Evolutionary conservation across 2,113 vertebrate genomes (phyloP), one percentile per base, ranked within the genome.

Genomic region (Calcarius ornatus): DNA sequence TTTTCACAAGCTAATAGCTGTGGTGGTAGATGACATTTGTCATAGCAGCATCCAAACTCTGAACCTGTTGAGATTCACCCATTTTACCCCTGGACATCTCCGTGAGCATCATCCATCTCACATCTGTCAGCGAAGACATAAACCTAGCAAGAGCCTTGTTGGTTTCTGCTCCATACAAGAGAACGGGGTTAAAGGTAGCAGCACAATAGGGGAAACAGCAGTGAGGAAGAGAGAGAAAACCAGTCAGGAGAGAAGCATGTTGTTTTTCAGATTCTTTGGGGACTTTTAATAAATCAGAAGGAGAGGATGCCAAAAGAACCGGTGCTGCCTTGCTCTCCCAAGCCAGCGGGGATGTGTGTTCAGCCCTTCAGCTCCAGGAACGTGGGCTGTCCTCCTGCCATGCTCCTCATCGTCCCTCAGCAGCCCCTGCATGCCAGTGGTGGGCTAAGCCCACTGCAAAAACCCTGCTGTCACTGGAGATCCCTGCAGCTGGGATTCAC

Each of bases 131-230:
- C 0, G 12, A 88, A 88, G 79, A 92, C 65, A 73, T 76, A 73
- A 91, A 66, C 20, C 24, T 91, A 89, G 93, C 87, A 90, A 94
- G 4, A 94, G 68, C 82, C 91, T 88, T 91, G 66, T 96, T 97
- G 96, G 96, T 97, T 97, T 97, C 96, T 97, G 97, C 95, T 96
- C 97, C 96, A 97, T 97, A 96, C 94, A 94, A 95, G 64, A 90
- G 61, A 95, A 85, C 0, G 83, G 94, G 85, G 60, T 88, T 88
- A 65, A 90, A 90, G 59, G 63, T 73, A 92, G 70, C 42, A 61
- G 35, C 51, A 17, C 33, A 53, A 37, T 27, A 40, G 6, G 91
- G 86, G 94, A 92, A 51, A 43, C 31, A 73, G 47, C 43, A 78
- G 37, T 25, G 79, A 89, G 73, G 59, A 75, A 40, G 64, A 65